Base-by-base conservation (phyloP, 2,888 invertebrate species). In the Cheilosia impressa region DNA sequence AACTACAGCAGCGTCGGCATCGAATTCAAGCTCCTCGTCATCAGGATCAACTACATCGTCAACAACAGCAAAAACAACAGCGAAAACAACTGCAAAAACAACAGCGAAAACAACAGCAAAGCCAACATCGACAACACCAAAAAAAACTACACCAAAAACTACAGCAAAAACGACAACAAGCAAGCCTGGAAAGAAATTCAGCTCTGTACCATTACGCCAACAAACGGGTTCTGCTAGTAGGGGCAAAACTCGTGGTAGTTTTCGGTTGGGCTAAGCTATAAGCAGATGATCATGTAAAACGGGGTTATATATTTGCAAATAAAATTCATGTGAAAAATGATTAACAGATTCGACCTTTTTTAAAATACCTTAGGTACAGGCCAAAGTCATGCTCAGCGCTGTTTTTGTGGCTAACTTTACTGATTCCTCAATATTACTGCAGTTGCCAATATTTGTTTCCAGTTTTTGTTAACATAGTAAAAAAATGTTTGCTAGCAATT, bases 91-190 rank as follows among this genome's bases (percentile, higher is more conserved):
- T 19, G 13, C 63, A 1, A 6, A 31, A 27, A 27, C 22, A 22
- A 27, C 22, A 22, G 2, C 22, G 1, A 27, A 27, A 27, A 27
- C 27, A 27, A 27, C 27, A 27, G 27, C 27, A 0, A 27, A 6
- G 1, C 9, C 27, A 6, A 27, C 27, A 27, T 6, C 27, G 1
- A 34, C 55, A 15, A 31, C 31, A 9, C 3, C 45, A n/a, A 57
- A 22, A 34, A 69, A 52, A 45, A 22, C 73, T 17, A 24, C 47
- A 19, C 4, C 53, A 15, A 52, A 24, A 24, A 17, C 19, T 2
- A 55, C 83, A 34, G 9, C 77, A 52, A 63, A 55, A 13, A 57
- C 63, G 27, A 47, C 58, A 55, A 79, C 85, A n/a, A 50, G 71
- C 2, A 68, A 63, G 45, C 13, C 52, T 15, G 65, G 45, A 41